Base-by-base conservation (phyloP, 2,888 invertebrate species). In the Pteria penguin region DNA sequence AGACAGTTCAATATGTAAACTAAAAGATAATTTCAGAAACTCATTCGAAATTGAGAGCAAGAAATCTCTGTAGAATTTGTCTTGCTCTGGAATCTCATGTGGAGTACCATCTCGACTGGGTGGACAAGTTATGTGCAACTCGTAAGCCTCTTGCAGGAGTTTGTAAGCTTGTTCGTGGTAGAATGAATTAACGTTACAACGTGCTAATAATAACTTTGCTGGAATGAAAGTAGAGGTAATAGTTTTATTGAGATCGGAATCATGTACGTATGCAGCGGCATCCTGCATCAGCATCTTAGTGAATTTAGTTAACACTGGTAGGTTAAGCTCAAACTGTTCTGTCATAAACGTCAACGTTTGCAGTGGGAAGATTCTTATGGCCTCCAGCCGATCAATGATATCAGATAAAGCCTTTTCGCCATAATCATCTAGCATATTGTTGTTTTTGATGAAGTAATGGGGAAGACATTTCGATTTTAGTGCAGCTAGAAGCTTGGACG, bases 401-500 rank as follows among this genome's bases (percentile, higher is more conserved):
- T 55, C 55, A 27, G 55, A 14, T n/a, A 77, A 24, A 3, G 77
- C 76, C 5, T 36, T 2, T 4, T 68, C 70, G 4, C 52, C 29
- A 2, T 77, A 26, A 4, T 72, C 36, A 11, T 75, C 77, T 8
- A 83, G 67, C 81, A 82, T 79, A 22, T 83, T 83, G 24, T 80
- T 78, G 14, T 72, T 24, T 11, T 61, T 67, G 5, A 83, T 65
- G 36, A 83, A 83, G 29, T 82, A 83, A 33, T 79, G 74, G 1
- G 81, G 79, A 0, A 83, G 26, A 24, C 29, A 24, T 33, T 60
- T 61, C 0, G 45, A 31, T 8, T 55, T 57, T 2, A 82, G 26
- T 2, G 52, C 55, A 1, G 45, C 55, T 8, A 72, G 27, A 22
- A 83, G 58, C 60, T 65, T 63, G 36, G 75, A 75, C 2, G 80